These are phyloP conservation scores for Harpalus rubripes DNA, from an alignment of 2,888 invertebrate genomes.

Conservation along the genomic window DNA sequence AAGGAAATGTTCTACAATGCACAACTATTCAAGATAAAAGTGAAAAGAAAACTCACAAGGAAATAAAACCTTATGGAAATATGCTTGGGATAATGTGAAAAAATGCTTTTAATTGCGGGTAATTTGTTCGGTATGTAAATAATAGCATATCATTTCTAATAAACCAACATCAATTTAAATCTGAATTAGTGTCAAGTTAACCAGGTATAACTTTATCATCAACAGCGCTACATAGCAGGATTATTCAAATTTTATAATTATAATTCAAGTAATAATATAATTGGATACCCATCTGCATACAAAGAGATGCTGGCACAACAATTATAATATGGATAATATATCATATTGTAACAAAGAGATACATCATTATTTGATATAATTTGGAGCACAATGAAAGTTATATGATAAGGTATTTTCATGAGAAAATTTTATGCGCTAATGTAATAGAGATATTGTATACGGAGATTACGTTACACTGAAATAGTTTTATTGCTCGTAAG, in stretches of 20 bases:
- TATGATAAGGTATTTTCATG: slow-evolving; percentile 46
- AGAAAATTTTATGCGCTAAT: slow-evolving; percentile 10
- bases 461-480: background rate
- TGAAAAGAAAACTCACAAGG: slow-evolving; percentile 2
- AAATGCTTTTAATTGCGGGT: slow-evolving; percentile 16
- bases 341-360: slow-evolving; percentile 43
- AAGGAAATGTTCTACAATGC: background rate
- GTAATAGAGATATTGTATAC: slow-evolving; percentile 5
- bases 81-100: slow-evolving; percentile 1
- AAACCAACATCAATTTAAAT: slow-evolving; percentile 49
- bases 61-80: background rate
- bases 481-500: background rate
- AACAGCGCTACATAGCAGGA: background rate
- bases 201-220: slow-evolving; percentile 41
- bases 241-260: slow-evolving; percentile 52
- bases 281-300: slow-evolving; percentile 46
- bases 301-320: slow-evolving; percentile 12
- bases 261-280: slow-evolving; percentile 50
- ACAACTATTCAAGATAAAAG: background rate
- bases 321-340: slow-evolving; percentile 51
- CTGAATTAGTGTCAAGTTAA: slow-evolving; percentile 45
- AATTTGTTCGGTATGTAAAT: slow-evolving; percentile 27
- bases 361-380: slow-evolving; percentile 44
- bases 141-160: slow-evolving; percentile 39
- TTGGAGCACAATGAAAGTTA: slow-evolving; percentile 10